Evolutionary conservation across 2,888 invertebrate species (phyloP).

Genomic region (Drosophila subquinaria): DNA sequence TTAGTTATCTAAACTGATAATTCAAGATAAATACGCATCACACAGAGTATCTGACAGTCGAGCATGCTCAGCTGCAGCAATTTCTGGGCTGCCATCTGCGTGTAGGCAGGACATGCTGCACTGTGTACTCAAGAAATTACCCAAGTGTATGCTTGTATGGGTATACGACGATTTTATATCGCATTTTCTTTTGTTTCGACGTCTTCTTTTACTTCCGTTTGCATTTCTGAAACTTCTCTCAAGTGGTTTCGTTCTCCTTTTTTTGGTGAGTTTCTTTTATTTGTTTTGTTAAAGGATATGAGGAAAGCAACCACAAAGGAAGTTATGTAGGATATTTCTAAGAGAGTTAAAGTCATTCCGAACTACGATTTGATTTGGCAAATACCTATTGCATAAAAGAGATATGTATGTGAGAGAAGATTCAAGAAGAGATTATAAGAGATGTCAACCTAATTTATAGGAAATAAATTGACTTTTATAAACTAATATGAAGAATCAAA

Average conservation of each 20-base stretch:
- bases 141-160: constrained; percentile 32
- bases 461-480: neutral
- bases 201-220: constrained; percentile 69
- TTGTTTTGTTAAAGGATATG: constrained; percentile 46
- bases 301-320: constrained; percentile 1
- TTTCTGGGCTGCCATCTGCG: constrained; percentile 4
- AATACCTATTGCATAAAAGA: neutral
- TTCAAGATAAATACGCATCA: neutral
- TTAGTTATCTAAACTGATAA: neutral
- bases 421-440: neutral
- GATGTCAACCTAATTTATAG: neutral
- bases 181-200: constrained; percentile 34
- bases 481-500: neutral
- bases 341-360: constrained; percentile 11
- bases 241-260: constrained; percentile 33
- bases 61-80: neutral
- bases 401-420: neutral
- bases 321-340: neutral
- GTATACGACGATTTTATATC: constrained; percentile 26
- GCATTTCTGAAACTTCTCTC: constrained; percentile 43
- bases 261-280: constrained; percentile 31
- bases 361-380: neutral
- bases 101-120: constrained; percentile 29
- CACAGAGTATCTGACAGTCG: neutral
- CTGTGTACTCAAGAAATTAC: constrained; percentile 28